A percentile compares a stretch with the other conserved stretches of the same genome.
Conservation (phyloP, 2,888 invertebrate species). For the Drosophila incognita region DNA sequence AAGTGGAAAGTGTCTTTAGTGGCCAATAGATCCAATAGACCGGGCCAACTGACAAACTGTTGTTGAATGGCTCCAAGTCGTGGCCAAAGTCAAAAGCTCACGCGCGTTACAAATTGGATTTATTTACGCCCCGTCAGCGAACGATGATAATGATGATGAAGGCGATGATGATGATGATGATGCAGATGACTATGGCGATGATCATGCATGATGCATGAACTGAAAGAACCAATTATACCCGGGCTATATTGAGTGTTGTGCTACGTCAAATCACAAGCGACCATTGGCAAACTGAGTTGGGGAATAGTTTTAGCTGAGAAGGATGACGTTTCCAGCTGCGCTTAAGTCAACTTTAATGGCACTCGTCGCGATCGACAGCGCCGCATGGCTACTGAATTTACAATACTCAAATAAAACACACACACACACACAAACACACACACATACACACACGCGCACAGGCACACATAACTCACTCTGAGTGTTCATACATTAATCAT, state of each 20-base stretch:
- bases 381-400: constrained; percentile 73
- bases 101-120: constrained; percentile 75
- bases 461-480: constrained; percentile 51
- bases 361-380: constrained; percentile 74
- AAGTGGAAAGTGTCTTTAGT: constrained; percentile 73
- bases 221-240: constrained; percentile 40
- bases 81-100: constrained; percentile 58
- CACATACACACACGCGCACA: neutral
- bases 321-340: constrained; percentile 70
- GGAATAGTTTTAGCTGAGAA: constrained; percentile 9
- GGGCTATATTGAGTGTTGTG: constrained; percentile 45
- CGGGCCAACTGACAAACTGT: constrained; percentile 5
- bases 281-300: constrained; percentile 26
- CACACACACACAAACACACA: neutral
- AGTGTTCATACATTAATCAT: constrained; percentile 77
- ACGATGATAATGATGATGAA: constrained; percentile 3
- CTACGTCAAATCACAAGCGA: constrained; percentile 54
- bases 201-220: constrained; percentile 71
- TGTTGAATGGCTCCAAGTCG: constrained; percentile 18
- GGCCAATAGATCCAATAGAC: constrained; percentile 7
- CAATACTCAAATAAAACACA: constrained; percentile 27
- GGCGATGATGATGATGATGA: constrained; percentile 11
- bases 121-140: constrained; percentile 72
- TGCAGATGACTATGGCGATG: constrained; percentile 29
- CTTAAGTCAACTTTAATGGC: constrained; percentile 78